Evolutionary conservation across 2,888 invertebrate genomes (phyloP).

Genomic region (Agrochola macilenta): DNA sequence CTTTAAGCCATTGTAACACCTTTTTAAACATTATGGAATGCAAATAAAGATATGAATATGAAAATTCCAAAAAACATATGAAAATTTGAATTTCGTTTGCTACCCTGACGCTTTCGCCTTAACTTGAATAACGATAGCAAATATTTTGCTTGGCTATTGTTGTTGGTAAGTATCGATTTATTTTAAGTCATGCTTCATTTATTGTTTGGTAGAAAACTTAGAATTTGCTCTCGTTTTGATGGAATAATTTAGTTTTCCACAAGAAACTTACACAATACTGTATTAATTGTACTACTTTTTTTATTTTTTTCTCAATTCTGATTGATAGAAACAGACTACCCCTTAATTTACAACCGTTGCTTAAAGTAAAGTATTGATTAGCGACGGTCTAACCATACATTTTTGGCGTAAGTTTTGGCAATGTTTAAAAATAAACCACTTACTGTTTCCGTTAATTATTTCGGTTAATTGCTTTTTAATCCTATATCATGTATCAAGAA

Average conservation of each 20-base stretch:
- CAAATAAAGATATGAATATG: no score
- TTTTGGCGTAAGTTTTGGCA: background rate
- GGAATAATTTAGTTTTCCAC: slow-evolving; percentile 5
- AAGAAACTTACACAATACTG: background rate
- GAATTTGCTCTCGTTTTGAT: slow-evolving; percentile 7
- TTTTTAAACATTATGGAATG: no score
- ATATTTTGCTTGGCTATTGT: slow-evolving; percentile 56
- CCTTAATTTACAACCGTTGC: background rate
- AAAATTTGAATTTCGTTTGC: no score
- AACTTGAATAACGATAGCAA: slow-evolving; percentile 57
- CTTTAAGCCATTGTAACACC: no score
- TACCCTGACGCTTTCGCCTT: background rate
- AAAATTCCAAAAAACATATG: no score
- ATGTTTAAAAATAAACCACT: background rate
- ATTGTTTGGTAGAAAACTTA: slow-evolving; percentile 3
- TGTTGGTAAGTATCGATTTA: slow-evolving; percentile 49
- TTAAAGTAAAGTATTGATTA: background rate
- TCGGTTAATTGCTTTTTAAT: background rate
- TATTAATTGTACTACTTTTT: background rate
- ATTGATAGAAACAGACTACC: background rate
- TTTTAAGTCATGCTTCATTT: slow-evolving; percentile 18
- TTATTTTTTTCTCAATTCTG: background rate
- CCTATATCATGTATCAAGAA: background rate
- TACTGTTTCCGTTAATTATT: background rate
- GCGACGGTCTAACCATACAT: background rate